Conservation (phyloP, 2,888 invertebrate genomes). For the Chorisops tibialis region DNA sequence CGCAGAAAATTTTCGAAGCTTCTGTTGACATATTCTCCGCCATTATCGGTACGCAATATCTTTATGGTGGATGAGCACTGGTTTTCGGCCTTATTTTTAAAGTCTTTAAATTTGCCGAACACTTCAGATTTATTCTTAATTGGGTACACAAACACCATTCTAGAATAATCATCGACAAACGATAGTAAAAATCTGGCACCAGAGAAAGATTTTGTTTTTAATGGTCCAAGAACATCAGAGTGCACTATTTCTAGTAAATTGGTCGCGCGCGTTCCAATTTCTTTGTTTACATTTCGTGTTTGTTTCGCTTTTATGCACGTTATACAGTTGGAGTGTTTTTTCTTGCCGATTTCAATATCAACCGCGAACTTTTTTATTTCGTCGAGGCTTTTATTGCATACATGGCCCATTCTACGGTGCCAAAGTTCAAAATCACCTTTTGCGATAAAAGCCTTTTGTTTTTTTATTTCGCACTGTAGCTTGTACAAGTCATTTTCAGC, state of each 20-base stretch:
- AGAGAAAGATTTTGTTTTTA: constrained; percentile 41
- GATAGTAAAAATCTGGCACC: constrained; percentile 43
- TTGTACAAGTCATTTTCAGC: constrained; percentile 30
- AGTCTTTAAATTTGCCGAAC: constrained; percentile 32
- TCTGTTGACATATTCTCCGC: too few species aligned
- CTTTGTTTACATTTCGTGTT: too few species aligned
- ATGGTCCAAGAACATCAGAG: constrained; percentile 45
- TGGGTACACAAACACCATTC: constrained; percentile 32
- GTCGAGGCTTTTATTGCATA: constrained; percentile 34
- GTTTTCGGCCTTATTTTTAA: constrained; percentile 35
- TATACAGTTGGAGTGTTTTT: too few species aligned
- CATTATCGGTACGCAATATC: constrained; percentile 6
- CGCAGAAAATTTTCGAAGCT: too few species aligned
- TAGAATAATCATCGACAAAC: constrained; percentile 43
- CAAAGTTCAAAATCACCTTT: constrained; percentile 29
- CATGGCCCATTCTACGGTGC: constrained; percentile 37
- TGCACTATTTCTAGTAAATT: too few species aligned
- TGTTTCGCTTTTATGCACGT: constrained; percentile 40
- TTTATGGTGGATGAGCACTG: constrained; percentile 34
- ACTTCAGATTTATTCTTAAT: constrained; percentile 35
- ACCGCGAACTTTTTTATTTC: constrained; percentile 17
- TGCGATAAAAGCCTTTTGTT: constrained; percentile 11
- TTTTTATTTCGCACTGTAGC: constrained; percentile 26
- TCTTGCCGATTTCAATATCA: too few species aligned
- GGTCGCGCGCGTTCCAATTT: constrained; percentile 33